Percentiles rank a stretch among this genome's conserved stretches.
These are phyloP conservation scores for Sweltsa coloradensis DNA, from an alignment of 1,140 invertebrate genomes.

Conservation along the genomic window DNA sequence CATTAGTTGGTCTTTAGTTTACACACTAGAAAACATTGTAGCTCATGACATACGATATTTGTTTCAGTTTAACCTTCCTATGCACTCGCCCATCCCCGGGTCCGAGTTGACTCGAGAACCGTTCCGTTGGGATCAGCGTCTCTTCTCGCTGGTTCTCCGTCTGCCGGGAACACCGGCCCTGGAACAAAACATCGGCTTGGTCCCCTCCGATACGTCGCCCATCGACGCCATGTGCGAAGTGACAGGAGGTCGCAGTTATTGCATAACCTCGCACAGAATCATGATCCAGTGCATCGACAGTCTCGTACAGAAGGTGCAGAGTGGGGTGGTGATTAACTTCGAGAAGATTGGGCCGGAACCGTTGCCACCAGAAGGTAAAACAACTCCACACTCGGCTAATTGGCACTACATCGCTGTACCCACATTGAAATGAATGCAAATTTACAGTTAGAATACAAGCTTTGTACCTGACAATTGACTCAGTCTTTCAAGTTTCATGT, in stretches of 20 bases:
- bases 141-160: slow-evolving; percentile 89
- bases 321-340: slow-evolving; percentile 95
- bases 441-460: too few species aligned
- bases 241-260: slow-evolving; percentile 96
- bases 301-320: slow-evolving; percentile 92
- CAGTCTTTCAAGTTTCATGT: too few species aligned
- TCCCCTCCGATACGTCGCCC: slow-evolving; percentile 83
- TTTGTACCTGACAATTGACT: too few species aligned
- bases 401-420: too few species aligned
- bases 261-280: slow-evolving; percentile 88
- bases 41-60: too few species aligned
- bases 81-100: slow-evolving; percentile 86
- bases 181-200: slow-evolving; percentile 52
- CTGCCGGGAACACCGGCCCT: slow-evolving; percentile 66
- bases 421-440: too few species aligned
- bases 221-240: slow-evolving; percentile 98
- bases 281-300: slow-evolving; percentile 94
- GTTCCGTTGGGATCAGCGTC: slow-evolving; percentile 96
- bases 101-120: slow-evolving; percentile 95
- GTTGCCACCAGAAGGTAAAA: too few species aligned
- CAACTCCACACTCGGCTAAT: too few species aligned
- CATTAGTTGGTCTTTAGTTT: too few species aligned
- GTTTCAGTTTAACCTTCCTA: slow-evolving; percentile 75
- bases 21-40: too few species aligned
- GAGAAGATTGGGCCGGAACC: slow-evolving; percentile 90